Evolutionary conservation across 2,797 vertebrate species (phyloP), one percentile per base, ranked within the genome.

Genomic region (Danio albolineatus): DNA sequence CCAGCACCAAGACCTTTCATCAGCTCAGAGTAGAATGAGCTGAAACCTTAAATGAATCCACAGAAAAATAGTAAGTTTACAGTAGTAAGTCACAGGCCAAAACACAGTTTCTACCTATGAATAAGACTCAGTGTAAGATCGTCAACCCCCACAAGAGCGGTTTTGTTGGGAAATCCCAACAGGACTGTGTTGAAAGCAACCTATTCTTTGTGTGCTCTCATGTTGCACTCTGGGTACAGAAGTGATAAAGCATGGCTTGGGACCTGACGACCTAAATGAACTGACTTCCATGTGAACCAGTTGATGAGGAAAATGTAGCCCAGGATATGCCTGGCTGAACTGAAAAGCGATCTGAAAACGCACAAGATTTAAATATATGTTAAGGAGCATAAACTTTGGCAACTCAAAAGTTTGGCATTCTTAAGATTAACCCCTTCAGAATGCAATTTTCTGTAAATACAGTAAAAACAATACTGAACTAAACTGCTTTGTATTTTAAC

Each of bases 1-100:
- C 98, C 97, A 0, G 98, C 97, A 70, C 98, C 98, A 71, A 99
- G 94, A 17, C 98, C 98, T 85, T 97, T 99, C 97, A 99, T 99
- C 82, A 99, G 89, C 87, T 97, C 97, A 0, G 98, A 97, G 90
- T 99, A 99, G 91, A 99, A 99, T 0, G 97, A 96, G 88, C 97
- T 98, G 75, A 99, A 85, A 79, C 98, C 98, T 99, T 85, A 39
- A 8, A 81, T 66, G 8, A 41, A 76, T 76, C 17, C 62, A 39
- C 8, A 76, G 7, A 74, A 49, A 73, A 64, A 64, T 19, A 7
- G 39, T 36, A 79, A 49, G 19, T 21, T 36, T 43, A n/a, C n/a
- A n/a, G n/a, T n/a, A n/a, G n/a, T n/a, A n/a, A n/a, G n/a, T n/a
- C 36, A 64, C 9, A 51, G 14, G 9, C 14, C 6, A 43, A 14